phyloP scores from a whole-genome alignment of 1,140 invertebrate species.

The Brachionus asplanchnoidis region DNA sequence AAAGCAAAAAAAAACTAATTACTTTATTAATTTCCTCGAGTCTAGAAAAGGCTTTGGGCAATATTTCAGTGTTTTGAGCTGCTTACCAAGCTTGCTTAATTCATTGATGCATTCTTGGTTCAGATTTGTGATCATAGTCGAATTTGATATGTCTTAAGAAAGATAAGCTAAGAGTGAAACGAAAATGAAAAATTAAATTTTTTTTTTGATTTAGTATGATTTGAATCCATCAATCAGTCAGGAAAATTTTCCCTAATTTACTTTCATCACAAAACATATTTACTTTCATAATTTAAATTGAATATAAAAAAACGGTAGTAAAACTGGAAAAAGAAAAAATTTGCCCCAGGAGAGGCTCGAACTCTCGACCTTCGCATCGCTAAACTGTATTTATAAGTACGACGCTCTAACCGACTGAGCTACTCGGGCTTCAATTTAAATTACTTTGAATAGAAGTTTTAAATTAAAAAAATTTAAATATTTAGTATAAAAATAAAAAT shows the following conservation, averaged over 20 bases:
- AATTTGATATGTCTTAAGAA: neutral
- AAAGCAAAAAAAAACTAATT: neutral
- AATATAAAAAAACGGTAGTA: neutral
- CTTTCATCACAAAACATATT: neutral
- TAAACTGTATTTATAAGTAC: constrained; percentile 1
- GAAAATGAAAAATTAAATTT: neutral
- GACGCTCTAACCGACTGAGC: neutral
- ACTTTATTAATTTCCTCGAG: neutral
- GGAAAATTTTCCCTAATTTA: neutral
- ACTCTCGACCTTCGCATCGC: constrained; percentile 6
- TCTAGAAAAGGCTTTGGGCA: neutral
- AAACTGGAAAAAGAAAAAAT: neutral
- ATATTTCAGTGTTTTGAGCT: neutral
- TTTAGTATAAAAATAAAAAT: no score
- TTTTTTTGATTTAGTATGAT: neutral
- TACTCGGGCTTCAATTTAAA: neutral
- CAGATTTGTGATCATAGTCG: neutral
- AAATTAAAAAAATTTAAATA: no score
- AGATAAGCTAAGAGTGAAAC: neutral
- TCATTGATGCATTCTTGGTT: neutral
- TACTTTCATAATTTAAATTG: neutral
- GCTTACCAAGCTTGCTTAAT: neutral
- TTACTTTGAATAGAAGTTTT: neutral
- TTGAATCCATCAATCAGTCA: neutral
- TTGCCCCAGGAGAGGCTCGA: constrained; percentile 9